Base-by-base conservation (phyloP, 2,797 vertebrate genomes). In the Darevskia nairensis region DNA sequence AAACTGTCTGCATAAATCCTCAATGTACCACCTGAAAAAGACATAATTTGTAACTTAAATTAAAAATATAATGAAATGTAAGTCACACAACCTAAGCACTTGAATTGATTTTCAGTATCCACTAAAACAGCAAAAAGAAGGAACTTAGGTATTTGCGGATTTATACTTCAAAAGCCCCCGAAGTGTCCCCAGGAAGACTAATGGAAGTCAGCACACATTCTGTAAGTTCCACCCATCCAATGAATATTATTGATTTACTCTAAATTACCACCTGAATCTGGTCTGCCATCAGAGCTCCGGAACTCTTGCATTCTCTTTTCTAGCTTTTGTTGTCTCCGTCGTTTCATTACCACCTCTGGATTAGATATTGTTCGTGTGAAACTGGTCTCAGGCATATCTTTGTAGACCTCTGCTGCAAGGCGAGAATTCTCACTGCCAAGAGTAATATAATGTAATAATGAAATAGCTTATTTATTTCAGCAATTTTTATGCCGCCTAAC, bases 341-440 rank as follows among this genome's bases (percentile, higher is more conserved):
- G 97, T 95, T 99, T 99, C 99, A 99, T 99, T 64, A 99, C 99
- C 91, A 99, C 99, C 94, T 99, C 99, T 0, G 99, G 99, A 93
- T 99, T 99, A 55, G 99, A 99, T 95, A 99, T 99, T 8, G 99
- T 99, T 35, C 99, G 96, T 17, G 99, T 99, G 86, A 99, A 99
- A 96, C 99, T 99, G 80, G 98, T 99, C 94, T 99, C 99, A 0
- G 99, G 99, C 99, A 99, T 99, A 96, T 99, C 99, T 94, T 99
- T 99, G 95, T 99, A 99, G 82, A 99, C 98, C 93, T 99, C 99
- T 0, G 98, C 98, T 6, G 98, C 99, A 94, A 99, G 97, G 29
- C 98, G 97, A 25, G 97, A 98, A 94, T 98, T 99, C 95, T 99
- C 99, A 72, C 98, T 99, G 89, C 5, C n/a, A 87, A 87, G 77